phyloP scores from a whole-genome alignment of 2,797 vertebrate species.

The Antrozous pallidus region DNA sequence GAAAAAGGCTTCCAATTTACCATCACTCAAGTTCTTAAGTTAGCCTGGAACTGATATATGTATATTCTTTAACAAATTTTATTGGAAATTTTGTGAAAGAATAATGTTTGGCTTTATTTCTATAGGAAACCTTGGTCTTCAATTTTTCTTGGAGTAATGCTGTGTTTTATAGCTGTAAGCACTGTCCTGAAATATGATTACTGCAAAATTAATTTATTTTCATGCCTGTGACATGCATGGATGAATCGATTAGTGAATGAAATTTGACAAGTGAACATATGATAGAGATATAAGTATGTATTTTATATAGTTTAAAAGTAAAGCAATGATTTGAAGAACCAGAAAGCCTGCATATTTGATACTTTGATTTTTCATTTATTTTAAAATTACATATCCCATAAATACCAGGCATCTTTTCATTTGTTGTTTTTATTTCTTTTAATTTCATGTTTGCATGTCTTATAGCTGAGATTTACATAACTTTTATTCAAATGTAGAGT shows the following conservation, averaged over 20 bases:
- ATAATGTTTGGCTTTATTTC: background rate
- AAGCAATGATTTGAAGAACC: background rate
- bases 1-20: background rate
- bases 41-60: background rate
- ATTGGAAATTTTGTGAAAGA: background rate
- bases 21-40: background rate
- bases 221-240: background rate
- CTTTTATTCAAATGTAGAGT: background rate
- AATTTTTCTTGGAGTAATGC: background rate
- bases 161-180: background rate
- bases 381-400: background rate
- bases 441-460: background rate
- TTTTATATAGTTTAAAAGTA: background rate
- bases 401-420: background rate
- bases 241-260: background rate
- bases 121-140: background rate
- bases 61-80: background rate
- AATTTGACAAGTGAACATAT: background rate
- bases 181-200: background rate
- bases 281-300: background rate
- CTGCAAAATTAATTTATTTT: background rate
- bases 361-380: background rate
- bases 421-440: conserved; percentile 18
- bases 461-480: background rate
- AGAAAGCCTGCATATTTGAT: background rate